These are phyloP conservation scores for Chelon labrosus DNA, from an alignment of 2,797 vertebrate genomes.

Conservation along the genomic window DNA sequence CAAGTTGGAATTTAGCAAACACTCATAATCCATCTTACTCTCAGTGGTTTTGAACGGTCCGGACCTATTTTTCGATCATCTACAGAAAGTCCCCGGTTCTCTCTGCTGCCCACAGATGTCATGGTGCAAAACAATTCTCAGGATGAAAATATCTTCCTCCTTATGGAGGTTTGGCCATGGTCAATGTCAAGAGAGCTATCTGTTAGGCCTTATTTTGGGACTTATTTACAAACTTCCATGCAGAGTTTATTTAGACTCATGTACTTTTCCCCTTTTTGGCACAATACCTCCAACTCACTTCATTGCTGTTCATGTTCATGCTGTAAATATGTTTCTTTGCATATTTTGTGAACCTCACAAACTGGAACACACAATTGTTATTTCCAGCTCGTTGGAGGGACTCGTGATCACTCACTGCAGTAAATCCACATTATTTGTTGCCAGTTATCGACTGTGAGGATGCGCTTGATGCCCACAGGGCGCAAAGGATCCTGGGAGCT, in stretches of 20 bases:
- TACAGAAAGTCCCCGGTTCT: slow-evolving; percentile 69
- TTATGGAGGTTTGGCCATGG: slow-evolving; percentile 72
- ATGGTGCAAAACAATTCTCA: slow-evolving; percentile 77
- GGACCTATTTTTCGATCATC: slow-evolving; percentile 68
- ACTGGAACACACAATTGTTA: slow-evolving; percentile 13
- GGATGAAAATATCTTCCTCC: slow-evolving; percentile 83
- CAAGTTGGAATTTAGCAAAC: slow-evolving; percentile 42
- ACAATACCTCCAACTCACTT: slow-evolving; percentile 29
- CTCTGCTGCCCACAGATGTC: slow-evolving; percentile 63
- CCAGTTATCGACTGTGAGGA: slow-evolving; percentile 57
- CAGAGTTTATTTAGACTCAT: slow-evolving; percentile 77
- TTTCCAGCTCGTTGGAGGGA: slow-evolving; percentile 35
- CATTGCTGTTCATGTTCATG: slow-evolving; percentile 8
- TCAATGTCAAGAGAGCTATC: slow-evolving; percentile 81
- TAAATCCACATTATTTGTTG: slow-evolving; percentile 47
- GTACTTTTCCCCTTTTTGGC: slow-evolving; percentile 62
- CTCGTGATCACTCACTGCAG: slow-evolving; percentile 55
- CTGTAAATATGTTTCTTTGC: slow-evolving; percentile 12
- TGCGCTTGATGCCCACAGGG: slow-evolving; percentile 32
- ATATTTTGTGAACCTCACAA: slow-evolving; percentile 14
- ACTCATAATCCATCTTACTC: slow-evolving; percentile 46
- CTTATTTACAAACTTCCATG: slow-evolving; percentile 81
- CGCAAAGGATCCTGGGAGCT: slow-evolving; percentile 40
- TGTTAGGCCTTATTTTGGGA: slow-evolving; percentile 77
- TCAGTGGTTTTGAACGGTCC: slow-evolving; percentile 50